Percentiles rank a stretch among this genome's conserved stretches.
Conservation (phyloP, 1,140 invertebrate genomes). For the Caenorhabditis inopinata region DNA sequence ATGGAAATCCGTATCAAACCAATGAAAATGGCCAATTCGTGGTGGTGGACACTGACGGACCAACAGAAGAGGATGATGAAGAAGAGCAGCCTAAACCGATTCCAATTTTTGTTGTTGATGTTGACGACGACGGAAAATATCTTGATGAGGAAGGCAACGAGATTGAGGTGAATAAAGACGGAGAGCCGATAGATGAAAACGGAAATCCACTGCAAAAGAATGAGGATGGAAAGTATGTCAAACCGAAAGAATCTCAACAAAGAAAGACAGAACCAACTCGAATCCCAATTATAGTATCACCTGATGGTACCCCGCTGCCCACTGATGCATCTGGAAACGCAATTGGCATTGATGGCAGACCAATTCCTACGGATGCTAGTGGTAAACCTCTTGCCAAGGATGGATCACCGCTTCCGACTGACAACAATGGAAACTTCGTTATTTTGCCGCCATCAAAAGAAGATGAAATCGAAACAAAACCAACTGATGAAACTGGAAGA, state of each 20-base stretch:
- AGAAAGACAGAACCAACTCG: conserved; percentile 36
- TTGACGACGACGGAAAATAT: conserved; percentile 45
- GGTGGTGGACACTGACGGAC: background rate
- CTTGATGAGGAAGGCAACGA: conserved; percentile 28
- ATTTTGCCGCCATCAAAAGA: background rate
- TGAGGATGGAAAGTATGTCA: conserved; percentile 53
- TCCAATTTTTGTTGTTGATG: conserved; percentile 42
- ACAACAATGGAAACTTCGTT: conserved; percentile 37
- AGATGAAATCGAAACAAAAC: background rate
- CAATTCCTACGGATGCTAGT: conserved; percentile 43
- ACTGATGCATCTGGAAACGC: conserved; percentile 16
- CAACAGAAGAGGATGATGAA: conserved; percentile 33
- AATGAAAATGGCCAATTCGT: conserved; percentile 15
- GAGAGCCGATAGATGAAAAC: conserved; percentile 36
- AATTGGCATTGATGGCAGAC: conserved; percentile 34
- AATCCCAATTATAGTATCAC: conserved; percentile 45
- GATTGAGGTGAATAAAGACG: conserved; percentile 27
- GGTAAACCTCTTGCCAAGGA: conserved; percentile 40
- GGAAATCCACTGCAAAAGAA: conserved; percentile 46
- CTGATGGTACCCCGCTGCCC: conserved; percentile 45
- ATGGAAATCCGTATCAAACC: conserved; percentile 35
- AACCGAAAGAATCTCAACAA: conserved; percentile 52
- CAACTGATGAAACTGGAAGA: conserved; percentile 57
- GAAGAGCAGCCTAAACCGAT: conserved; percentile 26
- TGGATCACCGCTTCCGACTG: conserved; percentile 51